phyloP scores from a whole-genome alignment of 2,797 vertebrate species.

The Melanotaenia pygmaea region DNA sequence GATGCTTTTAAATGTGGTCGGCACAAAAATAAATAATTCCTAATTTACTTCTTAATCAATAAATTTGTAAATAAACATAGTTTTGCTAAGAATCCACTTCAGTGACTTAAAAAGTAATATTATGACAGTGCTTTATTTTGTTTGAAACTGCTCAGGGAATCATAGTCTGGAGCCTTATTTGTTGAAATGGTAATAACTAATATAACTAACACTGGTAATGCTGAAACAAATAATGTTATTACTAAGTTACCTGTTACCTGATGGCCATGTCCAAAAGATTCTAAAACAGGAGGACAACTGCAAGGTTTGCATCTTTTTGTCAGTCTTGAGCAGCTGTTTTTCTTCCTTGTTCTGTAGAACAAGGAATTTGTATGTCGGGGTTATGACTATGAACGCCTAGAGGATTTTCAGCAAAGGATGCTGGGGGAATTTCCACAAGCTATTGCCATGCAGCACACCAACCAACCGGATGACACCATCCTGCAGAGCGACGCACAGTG shows the following conservation, averaged over 20 bases:
- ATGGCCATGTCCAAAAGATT: neutral
- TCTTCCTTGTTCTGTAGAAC: slow-evolving; percentile 84
- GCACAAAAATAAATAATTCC: too few relatives aligned
- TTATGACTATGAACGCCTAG: slow-evolving; percentile 96
- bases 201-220: neutral
- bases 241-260: too few relatives aligned
- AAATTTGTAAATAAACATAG: too few relatives aligned
- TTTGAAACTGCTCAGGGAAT: neutral
- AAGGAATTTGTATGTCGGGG: slow-evolving; percentile 98
- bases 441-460: slow-evolving; percentile 99
- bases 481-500: slow-evolving; percentile 97
- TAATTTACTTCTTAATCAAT: too few relatives aligned
- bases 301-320: neutral
- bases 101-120: too few relatives aligned
- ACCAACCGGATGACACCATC: slow-evolving; percentile 96
- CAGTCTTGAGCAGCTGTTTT: neutral
- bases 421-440: slow-evolving; percentile 98
- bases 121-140: too few relatives aligned
- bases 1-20: too few relatives aligned
- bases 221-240: neutral
- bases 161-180: neutral
- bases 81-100: too few relatives aligned
- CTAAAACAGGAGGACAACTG: neutral
- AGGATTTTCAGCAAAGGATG: slow-evolving; percentile 99
- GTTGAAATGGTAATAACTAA: neutral